A percentile compares a stretch with the other conserved stretches of the same genome.
These are phyloP conservation scores for Centropristis striata DNA, from an alignment of 2,113 vertebrate species.

Conservation along the genomic window DNA sequence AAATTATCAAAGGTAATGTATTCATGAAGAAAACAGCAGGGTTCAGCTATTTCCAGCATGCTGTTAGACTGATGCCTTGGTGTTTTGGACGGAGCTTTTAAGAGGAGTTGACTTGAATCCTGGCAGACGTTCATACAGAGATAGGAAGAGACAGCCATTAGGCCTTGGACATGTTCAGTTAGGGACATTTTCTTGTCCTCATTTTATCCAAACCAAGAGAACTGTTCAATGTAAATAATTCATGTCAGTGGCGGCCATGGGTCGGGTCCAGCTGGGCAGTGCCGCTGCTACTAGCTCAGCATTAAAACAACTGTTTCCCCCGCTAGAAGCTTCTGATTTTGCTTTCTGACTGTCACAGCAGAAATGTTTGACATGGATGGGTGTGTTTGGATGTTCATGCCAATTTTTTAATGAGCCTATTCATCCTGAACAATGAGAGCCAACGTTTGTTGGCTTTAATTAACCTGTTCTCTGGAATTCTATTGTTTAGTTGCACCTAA, in stretches of 20 bases:
- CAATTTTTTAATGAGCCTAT: slow-evolving; percentile 12
- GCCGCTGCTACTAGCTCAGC: slow-evolving; percentile 44
- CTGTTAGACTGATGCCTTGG: background rate
- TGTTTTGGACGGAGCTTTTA: slow-evolving; percentile 32
- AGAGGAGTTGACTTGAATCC: slow-evolving; percentile 29
- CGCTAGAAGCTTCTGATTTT: slow-evolving; percentile 1
- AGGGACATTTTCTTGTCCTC: slow-evolving; percentile 39
- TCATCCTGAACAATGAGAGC: background rate
- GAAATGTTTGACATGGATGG: background rate
- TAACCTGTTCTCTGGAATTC: background rate
- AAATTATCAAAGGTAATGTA: slow-evolving; percentile 52
- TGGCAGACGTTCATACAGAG: slow-evolving; percentile 26
- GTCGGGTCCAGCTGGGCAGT: slow-evolving; percentile 25
- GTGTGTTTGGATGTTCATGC: background rate
- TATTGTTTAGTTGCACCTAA: background rate
- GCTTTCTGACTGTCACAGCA: slow-evolving; percentile 10
- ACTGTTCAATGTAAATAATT: slow-evolving; percentile 66
- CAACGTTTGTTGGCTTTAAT: background rate
- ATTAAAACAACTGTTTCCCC: slow-evolving; percentile 25
- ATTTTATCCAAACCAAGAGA: slow-evolving; percentile 40
- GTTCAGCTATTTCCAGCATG: slow-evolving; percentile 38
- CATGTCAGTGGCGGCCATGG: slow-evolving; percentile 40
- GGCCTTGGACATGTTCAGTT: slow-evolving; percentile 44
- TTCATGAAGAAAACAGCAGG: slow-evolving; percentile 50
- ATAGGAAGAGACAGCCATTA: slow-evolving; percentile 41